Conservation (phyloP, 2,113 vertebrate species). For the Toxotes chatareus region DNA sequence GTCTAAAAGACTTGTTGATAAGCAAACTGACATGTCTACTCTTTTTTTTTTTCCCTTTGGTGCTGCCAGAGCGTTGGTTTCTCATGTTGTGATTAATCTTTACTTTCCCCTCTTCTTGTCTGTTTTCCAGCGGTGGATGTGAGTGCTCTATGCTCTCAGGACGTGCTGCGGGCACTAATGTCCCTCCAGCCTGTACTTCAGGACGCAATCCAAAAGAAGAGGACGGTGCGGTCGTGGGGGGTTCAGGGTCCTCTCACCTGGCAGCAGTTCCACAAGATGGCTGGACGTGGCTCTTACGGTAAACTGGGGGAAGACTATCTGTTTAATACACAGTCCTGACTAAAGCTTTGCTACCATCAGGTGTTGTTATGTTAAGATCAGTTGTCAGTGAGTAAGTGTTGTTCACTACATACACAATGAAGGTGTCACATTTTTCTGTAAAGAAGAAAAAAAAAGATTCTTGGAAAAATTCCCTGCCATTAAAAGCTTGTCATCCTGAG, state of each 20-base stretch:
- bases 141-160: constrained; percentile 96
- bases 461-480: background rate
- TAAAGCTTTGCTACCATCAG: background rate
- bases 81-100: constrained; percentile 7
- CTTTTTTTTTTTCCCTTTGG: background rate
- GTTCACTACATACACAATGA: background rate
- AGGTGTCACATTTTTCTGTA: background rate
- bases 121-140: constrained; percentile 89
- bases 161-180: constrained; percentile 95
- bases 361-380: background rate
- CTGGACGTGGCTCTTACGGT: constrained; percentile 98
- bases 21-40: background rate
- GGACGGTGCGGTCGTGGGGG: constrained; percentile 95
- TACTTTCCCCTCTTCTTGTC: background rate
- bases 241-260: constrained; percentile 98
- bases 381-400: background rate
- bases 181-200: constrained; percentile 97
- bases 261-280: constrained; percentile 99
- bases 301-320: constrained; percentile 55
- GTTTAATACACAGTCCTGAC: background rate
- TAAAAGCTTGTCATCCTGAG: background rate
- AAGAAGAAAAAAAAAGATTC: background rate
- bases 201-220: constrained; percentile 98
- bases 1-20: background rate
- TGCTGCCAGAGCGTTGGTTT: background rate